phyloP scores from a whole-genome alignment of 1,140 invertebrate species.

The Drosophila ercepeae region DNA sequence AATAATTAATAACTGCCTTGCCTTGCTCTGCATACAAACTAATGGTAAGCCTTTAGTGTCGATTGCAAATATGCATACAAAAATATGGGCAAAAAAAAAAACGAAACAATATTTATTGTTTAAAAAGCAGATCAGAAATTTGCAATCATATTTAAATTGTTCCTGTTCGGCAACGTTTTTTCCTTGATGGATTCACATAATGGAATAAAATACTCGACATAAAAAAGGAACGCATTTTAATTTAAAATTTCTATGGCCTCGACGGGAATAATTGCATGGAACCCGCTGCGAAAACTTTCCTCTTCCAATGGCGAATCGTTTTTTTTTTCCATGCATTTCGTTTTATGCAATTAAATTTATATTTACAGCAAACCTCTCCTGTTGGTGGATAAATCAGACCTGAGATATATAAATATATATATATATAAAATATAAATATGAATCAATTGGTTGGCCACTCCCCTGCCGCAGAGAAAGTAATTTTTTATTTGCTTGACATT shows the following conservation, averaged over 20 bases:
- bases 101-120: constrained; percentile 1
- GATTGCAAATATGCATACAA: background rate
- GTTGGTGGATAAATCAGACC: constrained; percentile 43
- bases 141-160: constrained; percentile 10
- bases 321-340: constrained; percentile 58
- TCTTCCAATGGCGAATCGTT: no score
- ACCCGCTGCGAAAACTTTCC: constrained; percentile 9
- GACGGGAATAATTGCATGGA: constrained; percentile 51
- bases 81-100: no score
- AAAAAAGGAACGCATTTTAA: constrained; percentile 44
- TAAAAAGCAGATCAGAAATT: constrained; percentile 8
- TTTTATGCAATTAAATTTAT: constrained; percentile 76
- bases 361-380: constrained; percentile 53
- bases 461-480: constrained; percentile 8
- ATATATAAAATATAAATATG: no score
- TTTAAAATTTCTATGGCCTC: constrained; percentile 60
- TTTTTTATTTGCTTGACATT: constrained; percentile 56
- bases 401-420: constrained; percentile 37
- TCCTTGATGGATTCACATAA: constrained; percentile 1
- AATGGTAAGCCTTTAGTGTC: background rate
- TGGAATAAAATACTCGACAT: constrained; percentile 17
- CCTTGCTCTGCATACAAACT: background rate
- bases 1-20: constrained; percentile 1
- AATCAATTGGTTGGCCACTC: background rate
- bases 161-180: constrained; percentile 1